phyloP scores from a whole-genome alignment of 1,140 invertebrate genomes.

The Diorhabda carinulata region DNA sequence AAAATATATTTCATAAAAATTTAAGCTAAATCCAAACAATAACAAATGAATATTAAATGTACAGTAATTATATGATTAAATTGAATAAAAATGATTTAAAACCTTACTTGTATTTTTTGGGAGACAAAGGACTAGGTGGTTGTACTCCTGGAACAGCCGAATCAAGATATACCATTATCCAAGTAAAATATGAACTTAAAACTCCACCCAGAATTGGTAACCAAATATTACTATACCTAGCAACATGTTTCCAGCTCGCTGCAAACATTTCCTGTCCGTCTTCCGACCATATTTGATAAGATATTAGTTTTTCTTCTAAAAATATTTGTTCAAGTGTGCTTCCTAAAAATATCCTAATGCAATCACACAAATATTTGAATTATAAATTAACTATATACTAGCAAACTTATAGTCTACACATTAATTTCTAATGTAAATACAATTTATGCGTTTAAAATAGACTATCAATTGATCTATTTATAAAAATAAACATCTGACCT shows the following conservation, averaged over 20 bases:
- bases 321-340: conserved; percentile 29
- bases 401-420: too few species aligned
- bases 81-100: neutral
- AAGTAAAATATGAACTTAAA: conserved; percentile 46
- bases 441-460: neutral
- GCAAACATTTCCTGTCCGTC: conserved; percentile 38
- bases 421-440: too few species aligned
- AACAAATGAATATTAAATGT: conserved; percentile 1
- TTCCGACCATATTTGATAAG: conserved; percentile 32
- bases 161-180: conserved; percentile 51
- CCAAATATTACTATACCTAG: conserved; percentile 39
- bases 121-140: conserved; percentile 51
- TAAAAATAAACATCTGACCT: neutral
- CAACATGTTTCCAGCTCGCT: conserved; percentile 33
- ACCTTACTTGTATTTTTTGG: conserved; percentile 42
- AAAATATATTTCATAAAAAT: too few species aligned
- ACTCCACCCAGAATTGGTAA: conserved; percentile 42
- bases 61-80: too few species aligned
- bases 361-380: neutral
- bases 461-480: conserved; percentile 7
- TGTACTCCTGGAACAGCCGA: conserved; percentile 50
- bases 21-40: too few species aligned
- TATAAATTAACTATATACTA: too few species aligned
- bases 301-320: conserved; percentile 36
- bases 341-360: conserved; percentile 29